phyloP scores from a whole-genome alignment of 1,140 invertebrate species.

The Muscidifurax raptorellus region DNA sequence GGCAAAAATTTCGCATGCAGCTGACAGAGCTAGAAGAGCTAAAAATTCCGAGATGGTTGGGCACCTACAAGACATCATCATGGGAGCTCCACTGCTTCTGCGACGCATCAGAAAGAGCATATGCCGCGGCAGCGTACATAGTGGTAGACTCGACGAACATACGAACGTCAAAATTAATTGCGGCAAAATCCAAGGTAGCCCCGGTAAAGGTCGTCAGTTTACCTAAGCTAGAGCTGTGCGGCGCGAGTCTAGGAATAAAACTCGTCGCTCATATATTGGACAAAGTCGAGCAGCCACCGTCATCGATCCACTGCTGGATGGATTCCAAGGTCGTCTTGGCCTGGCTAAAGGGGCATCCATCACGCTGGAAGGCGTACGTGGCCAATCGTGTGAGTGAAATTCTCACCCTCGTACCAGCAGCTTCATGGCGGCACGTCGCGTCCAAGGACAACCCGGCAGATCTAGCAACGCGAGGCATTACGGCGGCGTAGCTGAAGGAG shows the following conservation, averaged over 20 bases:
- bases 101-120: no score
- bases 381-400: no score
- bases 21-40: no score
- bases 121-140: background rate
- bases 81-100: no score
- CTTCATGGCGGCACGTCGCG: no score
- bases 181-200: background rate
- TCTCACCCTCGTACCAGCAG: no score
- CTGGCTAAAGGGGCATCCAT: constrained; percentile 2
- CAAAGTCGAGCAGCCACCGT: background rate
- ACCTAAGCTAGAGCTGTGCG: constrained; percentile 1
- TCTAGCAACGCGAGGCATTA: background rate
- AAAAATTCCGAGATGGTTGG: constrained; percentile 2
- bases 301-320: background rate
- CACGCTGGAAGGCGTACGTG: constrained; percentile 17
- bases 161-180: background rate
- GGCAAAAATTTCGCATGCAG: no score
- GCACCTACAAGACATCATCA: no score
- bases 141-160: no score
- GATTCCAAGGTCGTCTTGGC: background rate
- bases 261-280: no score
- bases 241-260: background rate
- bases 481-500: no score
- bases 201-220: background rate
- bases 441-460: no score